A percentile compares a stretch with the other conserved stretches of the same genome.
These are phyloP conservation scores for Anoplius nigerrimus DNA, from an alignment of 2,888 invertebrate genomes.

Conservation along the genomic window DNA sequence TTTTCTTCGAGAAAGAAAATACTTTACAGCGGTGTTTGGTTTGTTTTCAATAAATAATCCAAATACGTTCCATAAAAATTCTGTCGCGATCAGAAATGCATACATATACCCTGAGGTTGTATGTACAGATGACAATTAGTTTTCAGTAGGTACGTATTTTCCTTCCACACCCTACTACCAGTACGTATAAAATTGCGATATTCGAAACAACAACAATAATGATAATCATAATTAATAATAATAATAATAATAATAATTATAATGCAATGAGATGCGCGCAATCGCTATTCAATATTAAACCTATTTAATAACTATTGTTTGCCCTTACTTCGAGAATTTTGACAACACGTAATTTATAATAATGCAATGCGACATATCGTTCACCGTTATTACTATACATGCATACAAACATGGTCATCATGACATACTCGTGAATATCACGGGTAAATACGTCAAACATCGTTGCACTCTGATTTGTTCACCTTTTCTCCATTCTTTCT, in stretches of 20 bases:
- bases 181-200: constrained; percentile 54
- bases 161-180: constrained; percentile 29
- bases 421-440: constrained; percentile 44
- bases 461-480: too few species aligned
- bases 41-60: constrained; percentile 45
- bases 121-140: constrained; percentile 19
- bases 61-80: constrained; percentile 43
- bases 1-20: constrained; percentile 43
- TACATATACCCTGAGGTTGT: constrained; percentile 33
- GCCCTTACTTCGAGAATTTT: constrained; percentile 44
- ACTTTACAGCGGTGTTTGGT: constrained; percentile 30
- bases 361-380: constrained; percentile 29
- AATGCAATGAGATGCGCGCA: constrained; percentile 53
- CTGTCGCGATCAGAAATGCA: constrained; percentile 20
- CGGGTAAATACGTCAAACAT: constrained; percentile 29
- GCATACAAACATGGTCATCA: constrained; percentile 15
- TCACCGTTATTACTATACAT: constrained; percentile 38
- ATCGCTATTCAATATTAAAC: constrained; percentile 51
- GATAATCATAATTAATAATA: too few species aligned
- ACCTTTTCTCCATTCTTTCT: too few species aligned
- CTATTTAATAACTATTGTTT: constrained; percentile 55
- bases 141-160: constrained; percentile 28
- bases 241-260: constrained; percentile 30
- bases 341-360: constrained; percentile 23
- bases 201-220: constrained; percentile 45